phyloP scores from a whole-genome alignment of 2,888 invertebrate species.

The Tanaodytes sp. region DNA sequence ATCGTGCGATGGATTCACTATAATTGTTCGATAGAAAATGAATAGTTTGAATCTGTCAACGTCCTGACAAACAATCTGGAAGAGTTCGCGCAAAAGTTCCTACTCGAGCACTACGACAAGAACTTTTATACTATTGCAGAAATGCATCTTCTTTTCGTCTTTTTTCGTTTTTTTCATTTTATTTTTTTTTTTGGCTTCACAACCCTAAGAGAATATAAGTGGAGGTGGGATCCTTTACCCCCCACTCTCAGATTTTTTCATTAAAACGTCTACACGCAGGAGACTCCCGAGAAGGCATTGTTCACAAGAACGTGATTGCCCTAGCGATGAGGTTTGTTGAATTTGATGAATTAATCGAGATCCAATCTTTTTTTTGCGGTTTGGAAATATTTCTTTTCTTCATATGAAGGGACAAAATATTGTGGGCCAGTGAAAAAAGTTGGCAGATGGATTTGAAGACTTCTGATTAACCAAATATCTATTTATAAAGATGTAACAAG shows the following conservation, averaged over 20 bases:
- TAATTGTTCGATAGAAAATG: too few relatives aligned
- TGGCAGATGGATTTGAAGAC: too few relatives aligned
- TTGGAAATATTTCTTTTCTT: too few relatives aligned
- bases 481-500: neutral
- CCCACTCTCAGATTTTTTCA: conserved; percentile 24
- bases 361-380: conserved; percentile 50
- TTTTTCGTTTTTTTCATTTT: neutral
- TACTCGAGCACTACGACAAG: neutral
- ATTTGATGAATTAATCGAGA: conserved; percentile 67
- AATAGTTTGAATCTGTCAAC: too few relatives aligned
- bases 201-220: too few relatives aligned
- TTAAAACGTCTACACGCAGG: conserved; percentile 41
- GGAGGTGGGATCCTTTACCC: conserved; percentile 51
- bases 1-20: too few relatives aligned
- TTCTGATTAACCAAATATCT: neutral
- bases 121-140: neutral
- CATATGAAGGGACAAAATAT: too few relatives aligned
- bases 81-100: too few relatives aligned
- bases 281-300: conserved; percentile 46
- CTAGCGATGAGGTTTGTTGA: conserved; percentile 55
- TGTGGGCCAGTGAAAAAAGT: too few relatives aligned
- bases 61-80: too few relatives aligned
- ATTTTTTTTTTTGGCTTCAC: too few relatives aligned
- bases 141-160: neutral
- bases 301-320: conserved; percentile 65